Percentiles rank a stretch among this genome's conserved stretches.
Evolutionary conservation across 2,113 vertebrate genomes (phyloP).

Genomic region (Crocuta crocuta): DNA sequence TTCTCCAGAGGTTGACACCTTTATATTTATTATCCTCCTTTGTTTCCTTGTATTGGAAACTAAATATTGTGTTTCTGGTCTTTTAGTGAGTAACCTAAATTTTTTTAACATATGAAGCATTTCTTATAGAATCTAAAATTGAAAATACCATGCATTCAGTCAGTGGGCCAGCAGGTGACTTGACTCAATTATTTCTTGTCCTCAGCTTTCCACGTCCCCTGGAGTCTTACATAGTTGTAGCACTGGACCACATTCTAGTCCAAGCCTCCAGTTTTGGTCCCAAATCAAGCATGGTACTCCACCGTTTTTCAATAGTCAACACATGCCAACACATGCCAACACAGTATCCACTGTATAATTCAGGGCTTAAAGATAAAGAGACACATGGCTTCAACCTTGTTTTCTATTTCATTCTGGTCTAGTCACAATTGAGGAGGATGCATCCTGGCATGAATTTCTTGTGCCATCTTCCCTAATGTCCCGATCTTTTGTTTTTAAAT

Average conservation of each 20-base stretch:
- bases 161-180: background rate
- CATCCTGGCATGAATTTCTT: background rate
- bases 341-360: background rate
- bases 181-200: background rate
- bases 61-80: background rate
- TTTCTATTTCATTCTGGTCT: background rate
- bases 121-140: background rate
- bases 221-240: fast-evolving
- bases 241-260: background rate
- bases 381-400: background rate
- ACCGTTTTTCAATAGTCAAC: background rate
- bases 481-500: background rate
- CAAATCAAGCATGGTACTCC: background rate
- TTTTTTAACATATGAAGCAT: background rate
- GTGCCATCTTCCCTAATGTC: background rate
- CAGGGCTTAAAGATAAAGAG: background rate
- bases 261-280: background rate
- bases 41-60: background rate
- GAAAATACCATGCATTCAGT: background rate
- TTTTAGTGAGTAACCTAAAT: background rate
- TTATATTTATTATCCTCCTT: background rate
- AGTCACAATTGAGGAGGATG: background rate
- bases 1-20: background rate
- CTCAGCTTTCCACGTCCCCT: background rate
- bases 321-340: background rate